Conservation (phyloP, 2,113 vertebrate genomes). For the Callionymus lyra region DNA sequence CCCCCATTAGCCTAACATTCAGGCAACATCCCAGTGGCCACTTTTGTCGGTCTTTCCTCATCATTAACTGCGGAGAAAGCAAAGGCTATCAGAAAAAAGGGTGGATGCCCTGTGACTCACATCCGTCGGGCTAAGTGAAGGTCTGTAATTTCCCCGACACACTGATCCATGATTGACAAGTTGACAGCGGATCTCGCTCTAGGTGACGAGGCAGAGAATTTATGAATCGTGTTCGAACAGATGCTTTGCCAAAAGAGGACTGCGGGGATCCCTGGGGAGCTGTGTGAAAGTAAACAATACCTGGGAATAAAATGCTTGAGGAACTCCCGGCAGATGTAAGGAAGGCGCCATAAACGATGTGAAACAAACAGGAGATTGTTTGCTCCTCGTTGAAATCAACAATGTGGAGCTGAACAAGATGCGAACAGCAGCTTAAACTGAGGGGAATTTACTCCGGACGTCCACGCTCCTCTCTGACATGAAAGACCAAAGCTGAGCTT, state of each 20-base stretch:
- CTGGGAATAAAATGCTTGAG: conserved; percentile 23
- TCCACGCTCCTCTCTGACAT: too few species aligned
- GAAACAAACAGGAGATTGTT: conserved; percentile 6
- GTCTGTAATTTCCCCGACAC: conserved; percentile 23
- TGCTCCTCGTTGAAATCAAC: neutral
- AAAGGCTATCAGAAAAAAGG: too few species aligned
- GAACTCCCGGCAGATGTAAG: conserved; percentile 34
- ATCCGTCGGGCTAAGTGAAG: conserved; percentile 25
- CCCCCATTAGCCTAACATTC: conserved; percentile 1
- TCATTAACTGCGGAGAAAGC: conserved; percentile 8
- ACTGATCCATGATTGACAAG: conserved; percentile 38
- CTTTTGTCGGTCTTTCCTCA: neutral
- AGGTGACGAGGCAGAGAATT: conserved; percentile 44
- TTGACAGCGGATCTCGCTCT: conserved; percentile 41
- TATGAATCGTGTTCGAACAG: conserved; percentile 37
- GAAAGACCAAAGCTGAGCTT: too few species aligned
- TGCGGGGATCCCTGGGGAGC: conserved; percentile 20
- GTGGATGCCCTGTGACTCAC: neutral
- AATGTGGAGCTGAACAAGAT: too few species aligned
- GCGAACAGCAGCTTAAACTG: too few species aligned
- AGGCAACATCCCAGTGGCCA: neutral
- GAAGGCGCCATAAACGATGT: conserved; percentile 13
- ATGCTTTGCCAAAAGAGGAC: conserved; percentile 31
- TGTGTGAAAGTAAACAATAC: conserved; percentile 19
- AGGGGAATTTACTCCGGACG: too few species aligned